Base-by-base conservation (phyloP, 2,113 vertebrate genomes). In the Chamaea fasciata region DNA sequence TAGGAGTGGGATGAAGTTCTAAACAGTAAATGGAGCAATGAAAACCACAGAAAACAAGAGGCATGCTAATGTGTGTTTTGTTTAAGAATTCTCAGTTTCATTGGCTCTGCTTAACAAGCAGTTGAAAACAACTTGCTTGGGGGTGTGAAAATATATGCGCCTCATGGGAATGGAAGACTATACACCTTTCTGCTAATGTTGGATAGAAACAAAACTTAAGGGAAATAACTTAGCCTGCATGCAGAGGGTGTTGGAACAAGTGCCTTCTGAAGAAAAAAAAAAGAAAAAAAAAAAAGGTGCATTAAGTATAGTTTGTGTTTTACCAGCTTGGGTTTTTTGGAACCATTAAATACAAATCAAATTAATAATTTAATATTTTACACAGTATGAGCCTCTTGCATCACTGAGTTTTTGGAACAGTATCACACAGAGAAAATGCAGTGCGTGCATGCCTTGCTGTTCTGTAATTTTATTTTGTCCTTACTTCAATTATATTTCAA, bases 341-440 rank as follows among this genome's bases (percentile, higher is more conserved):
- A 95, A 87, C 90, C 83, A 89, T 92, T 96, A 95, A 91, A 90
- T 89, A 93, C 62, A 95, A 95, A 90, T 56, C 86, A 57, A 94
- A 95, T 96, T 50, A 96, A 96, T 96, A 96, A 96, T 96, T 96
- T 90, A 97, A 64, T 76, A 69, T 83, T 86, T 95, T 83, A 77
- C 85, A 86, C 93, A 93, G 85, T 89, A 62, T 92, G 88, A 76
- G 6, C 83, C 87, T 96, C 93, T 95, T 96, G 93, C 90, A 89
- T 89, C 90, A 92, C 85, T 95, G 93, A 90, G 69, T 92, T 96
- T 95, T 95, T 96, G 93, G 85, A 95, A 87, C 83, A 93, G 9
- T 82, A 92, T 92, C 60, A 52, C 26, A 73, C 26, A 82, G 83
- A 90, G 75, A 86, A 93, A 96, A 92, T 93, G 87, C 77, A 77